Evolutionary conservation across 2,888 invertebrate genomes (phyloP), one percentile per base, ranked within the genome.

Genomic region (Acanthopleura granulata): DNA sequence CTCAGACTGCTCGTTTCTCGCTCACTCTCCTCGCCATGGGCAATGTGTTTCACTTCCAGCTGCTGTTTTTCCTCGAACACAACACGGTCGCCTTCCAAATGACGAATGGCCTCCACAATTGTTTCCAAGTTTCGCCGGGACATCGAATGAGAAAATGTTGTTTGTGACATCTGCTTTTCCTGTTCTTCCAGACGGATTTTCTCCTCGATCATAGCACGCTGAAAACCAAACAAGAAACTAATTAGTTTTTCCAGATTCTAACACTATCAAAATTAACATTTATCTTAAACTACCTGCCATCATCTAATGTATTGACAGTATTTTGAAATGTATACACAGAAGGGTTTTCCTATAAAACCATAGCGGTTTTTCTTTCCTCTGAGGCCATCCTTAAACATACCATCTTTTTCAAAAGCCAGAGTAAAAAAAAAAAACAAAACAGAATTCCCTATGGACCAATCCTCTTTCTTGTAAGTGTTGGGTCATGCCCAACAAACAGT

Each of bases 41-140:
- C 30, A 66, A 66, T 66, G 50, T 71, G 71, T 57, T 50, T 30
- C 22, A 18, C n/a, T n/a, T 72, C 50, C 9, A 49, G 16, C 18
- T 49, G 49, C 51, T 73, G 27, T 73, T 66, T 30, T 72, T 78
- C 77, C 74, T 79, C 80, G 22, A 79, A 75, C n/a, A 79, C 76
- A 30, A 81, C 75, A 49, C 79, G 78, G 15, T 97, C 98, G 62
- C 98, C 98, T 90, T 99, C 99, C 82, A 99, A 92, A 90, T 99
- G 98, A 61, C 98, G 94, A 87, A 99, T 99, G 75, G 99, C 99
- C 91, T 99, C 98, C 61, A 99, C 97, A 83, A 99, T 98, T 18
- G 98, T 98, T 91, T 99, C 98, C 85, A 99, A 93, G 91, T 98
- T 98, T 91, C 97, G 97, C 75, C 97, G 94, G 79, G 97, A 96